Base-by-base conservation (phyloP, 2,797 vertebrate genomes). In the Triplophysa yarkandensis region DNA sequence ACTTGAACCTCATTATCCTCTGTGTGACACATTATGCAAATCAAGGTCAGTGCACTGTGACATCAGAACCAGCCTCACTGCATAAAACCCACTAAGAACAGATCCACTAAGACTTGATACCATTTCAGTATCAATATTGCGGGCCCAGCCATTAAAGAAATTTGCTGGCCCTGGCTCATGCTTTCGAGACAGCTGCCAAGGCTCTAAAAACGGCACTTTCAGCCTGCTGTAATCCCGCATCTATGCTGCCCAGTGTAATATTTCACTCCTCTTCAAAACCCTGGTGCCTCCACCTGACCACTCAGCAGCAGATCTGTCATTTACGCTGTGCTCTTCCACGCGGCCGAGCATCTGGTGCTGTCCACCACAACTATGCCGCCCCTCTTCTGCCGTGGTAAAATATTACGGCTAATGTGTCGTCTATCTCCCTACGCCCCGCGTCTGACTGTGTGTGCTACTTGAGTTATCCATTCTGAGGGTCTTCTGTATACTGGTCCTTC, bases 401-500 rank as follows among this genome's bases (percentile, higher is more conserved):
- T 86, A 88, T 79, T 85, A 83, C 80, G 27, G 68, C 80, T 88
- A 87, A 88, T 84, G 84, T 83, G 84, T 86, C 85, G 87, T 92
- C 89, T 82, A 87, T 90, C 86, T 87, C 66, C 74, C 54, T n/a
- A 50, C 34, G 34, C 19, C 14, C 60, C 50, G 61, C 71, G 78
- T 21, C 84, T 83, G 87, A 76, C 87, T 84, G 85, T 87, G 85
- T 85, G 86, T 88, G 88, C 87, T 87, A 88, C 83, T 84, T 88
- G 85, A 84, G 86, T 83, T 88, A 90, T 89, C 88, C 84, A 87
- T 91, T 86, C 84, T 80, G 78, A 81, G 86, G 85, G 82, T 81
- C 83, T 79, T n/a, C n/a, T n/a, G n/a, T n/a, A n/a, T n/a, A n/a
- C n/a, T n/a, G n/a, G n/a, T n/a, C n/a, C n/a, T 8, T 79, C 10